Base-by-base conservation (phyloP, 2,888 invertebrate genomes). In the Encarsia formosa region DNA sequence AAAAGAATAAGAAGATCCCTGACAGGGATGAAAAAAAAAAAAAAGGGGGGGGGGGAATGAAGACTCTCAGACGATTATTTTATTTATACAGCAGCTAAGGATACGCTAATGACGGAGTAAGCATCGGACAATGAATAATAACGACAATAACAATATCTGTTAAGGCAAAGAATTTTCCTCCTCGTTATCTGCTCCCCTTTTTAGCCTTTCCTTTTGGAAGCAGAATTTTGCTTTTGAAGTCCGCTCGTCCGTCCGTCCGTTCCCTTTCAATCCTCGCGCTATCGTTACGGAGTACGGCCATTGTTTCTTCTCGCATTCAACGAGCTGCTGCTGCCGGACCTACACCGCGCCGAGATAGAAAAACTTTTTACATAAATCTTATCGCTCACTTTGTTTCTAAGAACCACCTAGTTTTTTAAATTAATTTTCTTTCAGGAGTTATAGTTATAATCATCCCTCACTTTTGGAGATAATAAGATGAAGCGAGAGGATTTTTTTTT, bases 61-160 rank as follows among this genome's bases (percentile, higher is more conserved):
- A 51, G 57, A 56, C 56, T 13, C 57, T 22, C 38, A 50, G 59
- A 54, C 59, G 61, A 66, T 68, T 67, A 69, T 67, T 67, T 64
- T 67, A 68, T 66, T 67, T 68, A 66, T 61, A 62, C 15, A 37
- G 24, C 4, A 42, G 11, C 29, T 9, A 11, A 9, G 22, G 62
- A 59, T 59, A 63, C 65, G 63, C 63, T 67, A 67, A 69, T 65
- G 67, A 67, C 64, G 63, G 8, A 8, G 62, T 66, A 62, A 63
- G 61, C 60, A 61, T 60, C 45, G 41, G 48, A 16, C 49, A 51
- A 57, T n/a, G n/a, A n/a, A n/a, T 55, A 54, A 56, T 56, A 49
- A 59, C 54, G 57, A 59, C 53, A 52, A 48, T 57, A 54, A 59
- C 56, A 62, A 67, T 53, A 48, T 19, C 23, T 43, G 34, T 38